These are phyloP conservation scores for Xenopus laevis DNA, from an alignment of 2,113 vertebrate genomes.

Conservation along the genomic window DNA sequence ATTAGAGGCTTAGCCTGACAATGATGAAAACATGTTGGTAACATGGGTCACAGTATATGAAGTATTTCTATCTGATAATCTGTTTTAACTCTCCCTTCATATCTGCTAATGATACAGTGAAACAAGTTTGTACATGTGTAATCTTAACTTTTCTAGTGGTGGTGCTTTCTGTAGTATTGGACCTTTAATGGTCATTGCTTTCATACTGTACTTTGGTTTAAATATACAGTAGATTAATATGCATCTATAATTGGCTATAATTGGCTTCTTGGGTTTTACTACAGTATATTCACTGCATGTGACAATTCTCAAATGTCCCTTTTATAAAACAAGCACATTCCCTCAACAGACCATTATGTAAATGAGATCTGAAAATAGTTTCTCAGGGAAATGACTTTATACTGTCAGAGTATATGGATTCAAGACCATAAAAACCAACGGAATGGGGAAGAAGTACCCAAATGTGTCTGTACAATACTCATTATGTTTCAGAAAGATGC, in stretches of 20 bases:
- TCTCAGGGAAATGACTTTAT: slow-evolving; percentile 46
- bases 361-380: slow-evolving; percentile 52
- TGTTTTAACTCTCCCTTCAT: too few species aligned
- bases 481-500: slow-evolving; percentile 29
- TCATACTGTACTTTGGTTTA: not conserved
- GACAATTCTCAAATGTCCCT: slow-evolving; percentile 42
- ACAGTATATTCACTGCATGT: slow-evolving; percentile 32
- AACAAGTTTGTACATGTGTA: too few species aligned
- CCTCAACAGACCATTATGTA: slow-evolving; percentile 50
- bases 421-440: slow-evolving; percentile 32
- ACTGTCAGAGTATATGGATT: slow-evolving; percentile 44
- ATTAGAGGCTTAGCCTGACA: too few species aligned
- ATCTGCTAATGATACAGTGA: too few species aligned
- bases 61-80: too few species aligned
- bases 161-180: not conserved
- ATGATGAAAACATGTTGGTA: too few species aligned
- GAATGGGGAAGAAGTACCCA: slow-evolving; percentile 34
- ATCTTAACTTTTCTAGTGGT: too few species aligned
- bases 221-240: slow-evolving; percentile 29
- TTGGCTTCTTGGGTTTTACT: slow-evolving; percentile 24
- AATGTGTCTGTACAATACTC: not conserved
- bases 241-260: slow-evolving; percentile 25
- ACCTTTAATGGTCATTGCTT: not conserved
- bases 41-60: too few species aligned
- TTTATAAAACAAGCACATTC: slow-evolving; percentile 43